These are phyloP conservation scores for Anser brachyrhynchus DNA, from an alignment of 2,113 vertebrate genomes.

Conservation along the genomic window DNA sequence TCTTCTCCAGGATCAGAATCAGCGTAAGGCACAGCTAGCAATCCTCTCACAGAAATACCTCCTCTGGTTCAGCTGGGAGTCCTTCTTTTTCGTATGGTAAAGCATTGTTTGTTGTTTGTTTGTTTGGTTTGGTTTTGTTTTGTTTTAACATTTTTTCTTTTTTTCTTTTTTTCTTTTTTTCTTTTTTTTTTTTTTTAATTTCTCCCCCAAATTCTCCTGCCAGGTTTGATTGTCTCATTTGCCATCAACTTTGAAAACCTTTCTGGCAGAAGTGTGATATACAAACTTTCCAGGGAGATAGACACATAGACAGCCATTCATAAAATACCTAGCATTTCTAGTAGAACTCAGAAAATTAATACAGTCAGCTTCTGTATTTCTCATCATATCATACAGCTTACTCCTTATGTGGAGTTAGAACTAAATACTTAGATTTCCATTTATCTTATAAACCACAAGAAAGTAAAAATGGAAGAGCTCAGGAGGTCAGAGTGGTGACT, in stretches of 20 bases:
- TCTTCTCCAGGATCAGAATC: rapidly evolving
- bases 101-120: neutral
- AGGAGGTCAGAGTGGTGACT: neutral
- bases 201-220: neutral
- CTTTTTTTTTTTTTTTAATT: neutral
- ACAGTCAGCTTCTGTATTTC: rapidly evolving
- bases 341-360: neutral
- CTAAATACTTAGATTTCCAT: no score
- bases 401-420: neutral
- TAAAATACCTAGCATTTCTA: neutral
- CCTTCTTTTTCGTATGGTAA: neutral
- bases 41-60: no score
- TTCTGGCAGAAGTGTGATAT: neutral
- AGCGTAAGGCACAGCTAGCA: rapidly evolving
- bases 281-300: neutral
- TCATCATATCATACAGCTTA: neutral
- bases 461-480: no score
- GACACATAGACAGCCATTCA: rapidly evolving
- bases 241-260: no score
- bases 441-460: neutral
- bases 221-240: neutral
- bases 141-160: neutral
- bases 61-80: rapidly evolving
- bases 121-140: neutral
- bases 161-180: no score